Base-by-base conservation (phyloP, 2,113 vertebrate genomes). In the Cettia cetti region DNA sequence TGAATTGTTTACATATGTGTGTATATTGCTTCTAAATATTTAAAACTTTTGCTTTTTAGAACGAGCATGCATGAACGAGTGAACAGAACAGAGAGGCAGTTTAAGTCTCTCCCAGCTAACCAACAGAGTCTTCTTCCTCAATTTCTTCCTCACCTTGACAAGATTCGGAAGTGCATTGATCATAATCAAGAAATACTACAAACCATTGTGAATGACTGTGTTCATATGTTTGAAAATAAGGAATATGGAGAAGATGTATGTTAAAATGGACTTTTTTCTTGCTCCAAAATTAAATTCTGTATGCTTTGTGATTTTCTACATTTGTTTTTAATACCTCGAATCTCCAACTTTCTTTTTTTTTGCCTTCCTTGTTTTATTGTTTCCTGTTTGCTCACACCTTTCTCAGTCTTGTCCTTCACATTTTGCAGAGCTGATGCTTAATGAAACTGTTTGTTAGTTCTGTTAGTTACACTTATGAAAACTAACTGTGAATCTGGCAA, bases 171-270 rank as follows among this genome's bases (percentile, higher is more conserved):
- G 81, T 99, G 99, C 92, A 98, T 99, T 56, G 98, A 99, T 95
- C 98, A 99, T 98, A 99, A 99, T 97, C 99, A 99, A 91, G 98
- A 98, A 83, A 98, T 99, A 63, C 97, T 99, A 53, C 98, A 99
- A 94, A 99, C 98, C 95, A 98, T 99, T 92, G 97, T 99, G 91
- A 98, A 98, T 95, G 99, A 99, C 97, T 99, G 99, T 97, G 95
- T 98, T 91, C 97, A 99, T 97, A 99, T 99, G 99, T 99, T 99
- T 98, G 99, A 99, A 98, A 99, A 99, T 97, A 99, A 99, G 96
- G 99, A 99, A 93, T 99, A 99, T 82, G 99, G 98, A 84, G 98
- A 99, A 97, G 98, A 99, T 89, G 99, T 99, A 98, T 98, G 99
- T 97, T 89, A 95, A 95, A 95, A 66, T 84, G 50, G 68, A 82